Base-by-base conservation (phyloP, 1,140 invertebrate species). In the Lepidurus apus region DNA sequence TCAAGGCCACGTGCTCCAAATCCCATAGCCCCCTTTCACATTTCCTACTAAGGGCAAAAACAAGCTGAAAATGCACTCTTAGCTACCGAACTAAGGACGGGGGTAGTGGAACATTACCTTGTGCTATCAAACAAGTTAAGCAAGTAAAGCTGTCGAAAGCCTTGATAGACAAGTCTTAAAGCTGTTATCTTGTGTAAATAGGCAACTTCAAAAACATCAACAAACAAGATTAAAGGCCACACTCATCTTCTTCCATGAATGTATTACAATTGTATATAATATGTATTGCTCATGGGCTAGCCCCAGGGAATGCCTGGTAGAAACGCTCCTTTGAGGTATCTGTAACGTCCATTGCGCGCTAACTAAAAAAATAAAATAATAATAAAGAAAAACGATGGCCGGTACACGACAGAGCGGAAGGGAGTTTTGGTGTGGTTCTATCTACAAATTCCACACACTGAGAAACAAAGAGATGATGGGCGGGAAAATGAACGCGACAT, bases 251-350 rank as follows among this genome's bases (percentile, higher is more conserved):
- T 34, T 34, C 34, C 34, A 34, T 34, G 34, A 34, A 34, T 65
- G 8, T 65, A 65, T 65, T 13, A 65, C 53, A 65, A 65, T 65
- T 11, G 21, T 65, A 65, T 65, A 65, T 17, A 65, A 65, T 65
- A 21, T 65, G 53, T 65, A 65, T 65, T 65, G 53, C 53, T 65
- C 53, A 4, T 34, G 34, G 34, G 34, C 53, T n/a, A n/a, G 21
- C 53, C 53, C 53, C 53, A 65, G 53, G 53, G 53, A 65, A 65
- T 65, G 53, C 53, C 53, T 65, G 53, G 53, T 21, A 65, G 53
- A 65, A 65, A 65, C 53, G 53, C 13, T 65, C 21, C n/a, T 65
- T 65, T 65, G 53, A 65, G 53, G 53, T 65, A 65, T 65, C 53
- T 65, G 13, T 65, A 65, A 65, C 53, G 21, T 65, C 21, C 53